Conservation (phyloP, 2,888 invertebrate species). For the Parelbella ahira region DNA sequence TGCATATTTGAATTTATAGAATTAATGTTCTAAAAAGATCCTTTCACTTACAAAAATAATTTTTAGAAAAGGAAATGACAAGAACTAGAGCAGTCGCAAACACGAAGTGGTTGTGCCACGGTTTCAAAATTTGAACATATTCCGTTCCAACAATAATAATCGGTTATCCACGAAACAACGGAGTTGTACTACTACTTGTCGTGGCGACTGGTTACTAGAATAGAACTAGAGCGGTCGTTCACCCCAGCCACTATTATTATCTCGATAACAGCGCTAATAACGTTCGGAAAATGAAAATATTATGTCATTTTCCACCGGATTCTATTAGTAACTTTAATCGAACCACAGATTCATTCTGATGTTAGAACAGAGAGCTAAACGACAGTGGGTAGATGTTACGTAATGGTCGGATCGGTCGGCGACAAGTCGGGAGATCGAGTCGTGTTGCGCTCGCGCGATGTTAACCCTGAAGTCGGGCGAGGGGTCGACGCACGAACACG, state of each 20-base stretch:
- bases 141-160: conserved; percentile 38
- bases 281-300: conserved; percentile 54
- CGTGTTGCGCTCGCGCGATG: conserved; percentile 30
- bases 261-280: conserved; percentile 58
- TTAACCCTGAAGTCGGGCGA: conserved; percentile 76
- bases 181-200: conserved; percentile 35
- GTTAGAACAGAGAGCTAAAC: no score
- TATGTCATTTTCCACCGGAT: no score
- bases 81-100: conserved; percentile 16
- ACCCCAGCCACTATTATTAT: conserved; percentile 59
- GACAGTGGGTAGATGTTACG: conserved; percentile 30
- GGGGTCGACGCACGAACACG: conserved; percentile 71
- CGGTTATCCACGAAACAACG: conserved; percentile 46
- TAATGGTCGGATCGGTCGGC: conserved; percentile 32
- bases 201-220: conserved; percentile 51
- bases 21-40: conserved; percentile 10
- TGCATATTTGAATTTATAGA: conserved; percentile 11
- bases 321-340: no score
- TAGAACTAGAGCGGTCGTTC: conserved; percentile 71
- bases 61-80: conserved; percentile 21
- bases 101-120: conserved; percentile 3
- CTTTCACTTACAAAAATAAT: conserved; percentile 14
- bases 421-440: conserved; percentile 40
- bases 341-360: no score
- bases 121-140: conserved; percentile 20